These are phyloP conservation scores for Chymomyza procnemis DNA, from an alignment of 2,888 invertebrate genomes.

Conservation along the genomic window DNA sequence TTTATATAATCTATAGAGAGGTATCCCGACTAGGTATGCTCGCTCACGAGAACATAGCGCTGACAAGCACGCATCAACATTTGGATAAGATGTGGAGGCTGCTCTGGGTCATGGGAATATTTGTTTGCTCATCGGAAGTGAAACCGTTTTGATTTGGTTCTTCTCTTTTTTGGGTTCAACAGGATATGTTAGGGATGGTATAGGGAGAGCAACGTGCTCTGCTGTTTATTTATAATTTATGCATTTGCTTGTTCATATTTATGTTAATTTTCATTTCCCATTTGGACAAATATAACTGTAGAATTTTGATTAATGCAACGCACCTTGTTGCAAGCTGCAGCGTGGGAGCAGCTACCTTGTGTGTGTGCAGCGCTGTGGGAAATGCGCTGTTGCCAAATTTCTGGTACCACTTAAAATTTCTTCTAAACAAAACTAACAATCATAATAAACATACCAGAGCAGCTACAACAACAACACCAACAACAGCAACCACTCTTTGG, in stretches of 20 bases:
- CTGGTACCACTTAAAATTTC: conserved; percentile 63
- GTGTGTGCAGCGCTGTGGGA: background rate
- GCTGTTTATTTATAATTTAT: conserved; percentile 48
- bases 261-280: conserved; percentile 59
- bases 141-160: conserved; percentile 54
- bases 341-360: conserved; percentile 10
- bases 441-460: conserved; percentile 12
- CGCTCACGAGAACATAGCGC: too few species aligned
- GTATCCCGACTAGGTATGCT: too few species aligned
- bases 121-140: conserved; percentile 62
- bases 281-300: conserved; percentile 53
- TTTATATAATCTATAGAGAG: background rate
- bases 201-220: conserved; percentile 10
- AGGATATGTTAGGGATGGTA: conserved; percentile 48
- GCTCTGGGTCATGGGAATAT: conserved; percentile 62
- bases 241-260: conserved; percentile 46
- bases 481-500: background rate
- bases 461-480: conserved; percentile 20
- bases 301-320: conserved; percentile 65
- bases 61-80: conserved; percentile 60
- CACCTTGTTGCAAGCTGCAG: conserved; percentile 56
- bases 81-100: conserved; percentile 24
- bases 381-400: background rate
- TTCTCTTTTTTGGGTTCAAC: conserved; percentile 26
- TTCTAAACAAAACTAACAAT: conserved; percentile 34